phyloP scores from a whole-genome alignment of 1,140 invertebrate species.

The Drosophila virilis region DNA sequence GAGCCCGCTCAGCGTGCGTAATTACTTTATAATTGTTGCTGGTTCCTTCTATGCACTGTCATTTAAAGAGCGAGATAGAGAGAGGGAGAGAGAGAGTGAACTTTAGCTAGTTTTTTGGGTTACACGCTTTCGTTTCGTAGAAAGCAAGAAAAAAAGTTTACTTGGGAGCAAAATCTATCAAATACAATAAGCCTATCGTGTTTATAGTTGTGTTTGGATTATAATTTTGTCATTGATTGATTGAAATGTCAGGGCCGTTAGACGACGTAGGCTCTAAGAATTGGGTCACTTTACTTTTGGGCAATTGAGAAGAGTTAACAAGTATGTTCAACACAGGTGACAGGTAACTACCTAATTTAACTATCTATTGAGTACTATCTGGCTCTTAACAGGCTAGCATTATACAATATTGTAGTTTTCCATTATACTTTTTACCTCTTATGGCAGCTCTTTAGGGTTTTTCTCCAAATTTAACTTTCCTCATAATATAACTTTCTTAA shows the following conservation, averaged over 20 bases:
- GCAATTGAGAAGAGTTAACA: background rate
- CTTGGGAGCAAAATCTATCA: slow-evolving; percentile 46
- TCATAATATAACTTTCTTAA: slow-evolving; percentile 23
- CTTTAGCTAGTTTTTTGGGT: slow-evolving; percentile 26
- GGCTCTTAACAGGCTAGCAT: too few species aligned
- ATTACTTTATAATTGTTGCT: slow-evolving; percentile 69
- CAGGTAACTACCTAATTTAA: background rate
- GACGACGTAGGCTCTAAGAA: slow-evolving; percentile 24
- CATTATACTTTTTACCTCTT: too few species aligned
- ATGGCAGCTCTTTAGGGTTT: background rate
- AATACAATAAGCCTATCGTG: slow-evolving; percentile 31
- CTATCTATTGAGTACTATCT: too few species aligned
- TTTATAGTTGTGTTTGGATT: slow-evolving; percentile 16
- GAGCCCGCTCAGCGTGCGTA: slow-evolving; percentile 44
- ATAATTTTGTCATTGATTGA: slow-evolving; percentile 50
- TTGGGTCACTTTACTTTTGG: slow-evolving; percentile 53
- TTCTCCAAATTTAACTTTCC: background rate
- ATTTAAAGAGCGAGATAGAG: slow-evolving; percentile 1
- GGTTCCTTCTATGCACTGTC: slow-evolving; percentile 15
- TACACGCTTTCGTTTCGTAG: slow-evolving; percentile 64
- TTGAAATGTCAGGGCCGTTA: slow-evolving; percentile 72
- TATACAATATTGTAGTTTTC: too few species aligned
- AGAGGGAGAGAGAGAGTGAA: slow-evolving; percentile 4
- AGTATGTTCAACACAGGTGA: background rate
- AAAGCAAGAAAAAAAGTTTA: slow-evolving; percentile 23